Conservation (phyloP, 2,113 vertebrate genomes). For the Numenius arquata region DNA sequence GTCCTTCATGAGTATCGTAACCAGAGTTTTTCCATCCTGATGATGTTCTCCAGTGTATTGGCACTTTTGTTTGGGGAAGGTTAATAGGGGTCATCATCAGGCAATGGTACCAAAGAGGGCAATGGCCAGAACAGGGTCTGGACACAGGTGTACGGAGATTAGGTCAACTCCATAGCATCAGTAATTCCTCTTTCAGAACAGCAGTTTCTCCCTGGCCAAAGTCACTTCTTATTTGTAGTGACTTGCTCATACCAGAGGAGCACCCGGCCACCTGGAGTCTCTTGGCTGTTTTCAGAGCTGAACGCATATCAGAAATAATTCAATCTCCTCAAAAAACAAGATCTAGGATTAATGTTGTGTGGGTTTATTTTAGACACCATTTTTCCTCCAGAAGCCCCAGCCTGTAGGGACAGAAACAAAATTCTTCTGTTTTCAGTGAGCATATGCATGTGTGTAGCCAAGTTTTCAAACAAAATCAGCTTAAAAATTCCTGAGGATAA, state of each 20-base stretch:
- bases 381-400: not conserved
- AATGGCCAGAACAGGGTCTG: not conserved
- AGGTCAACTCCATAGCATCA: not conserved
- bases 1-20: not conserved
- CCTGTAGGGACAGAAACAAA: not conserved
- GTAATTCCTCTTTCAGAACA: not conserved
- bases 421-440: not conserved
- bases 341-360: not conserved
- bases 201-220: not conserved
- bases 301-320: not conserved
- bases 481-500: not conserved
- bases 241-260: not conserved
- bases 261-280: not conserved
- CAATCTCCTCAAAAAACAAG: not conserved
- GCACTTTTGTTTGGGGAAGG: not conserved
- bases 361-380: not conserved
- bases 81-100: not conserved
- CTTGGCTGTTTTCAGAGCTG: not conserved
- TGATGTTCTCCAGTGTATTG: not conserved
- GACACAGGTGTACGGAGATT: not conserved
- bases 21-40: not conserved
- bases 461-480: not conserved
- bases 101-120: not conserved
- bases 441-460: fast-evolving
- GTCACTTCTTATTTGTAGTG: not conserved